A percentile compares a stretch with the other conserved stretches of the same genome.
These are phyloP conservation scores for Nemotelus pantherinus DNA, from an alignment of 2,888 invertebrate genomes.

Conservation along the genomic window DNA sequence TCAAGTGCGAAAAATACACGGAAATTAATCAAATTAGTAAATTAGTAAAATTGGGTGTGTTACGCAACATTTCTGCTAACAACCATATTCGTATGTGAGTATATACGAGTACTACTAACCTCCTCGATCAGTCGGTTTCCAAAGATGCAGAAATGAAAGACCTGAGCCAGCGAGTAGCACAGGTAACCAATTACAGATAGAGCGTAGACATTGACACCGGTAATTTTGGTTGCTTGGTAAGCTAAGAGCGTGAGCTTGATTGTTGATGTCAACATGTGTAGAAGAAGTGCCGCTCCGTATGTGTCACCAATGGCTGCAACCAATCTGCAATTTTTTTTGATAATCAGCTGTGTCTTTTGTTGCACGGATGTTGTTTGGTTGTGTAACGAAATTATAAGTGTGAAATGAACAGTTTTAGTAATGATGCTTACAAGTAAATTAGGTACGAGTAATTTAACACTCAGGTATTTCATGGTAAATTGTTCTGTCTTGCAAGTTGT, in stretches of 20 bases:
- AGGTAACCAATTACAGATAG: conserved; percentile 83
- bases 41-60: no score
- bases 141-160: conserved; percentile 87
- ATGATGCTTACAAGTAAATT: no score
- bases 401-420: no score
- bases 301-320: conserved; percentile 84
- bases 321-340: conserved; percentile 67
- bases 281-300: conserved; percentile 82
- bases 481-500: no score
- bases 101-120: conserved; percentile 64
- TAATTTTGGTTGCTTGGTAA: conserved; percentile 88
- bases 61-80: no score
- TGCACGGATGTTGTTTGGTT: no score
- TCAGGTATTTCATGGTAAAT: no score
- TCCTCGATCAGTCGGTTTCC: conserved; percentile 89
- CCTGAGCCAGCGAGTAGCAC: conserved; percentile 82
- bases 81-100: no score
- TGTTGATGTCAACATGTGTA: conserved; percentile 87
- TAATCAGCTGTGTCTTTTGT: background rate
- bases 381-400: no score
- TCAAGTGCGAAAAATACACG: background rate
- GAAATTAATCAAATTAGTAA: background rate
- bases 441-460: no score
- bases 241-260: conserved; percentile 84
- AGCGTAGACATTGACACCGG: conserved; percentile 80